A percentile compares a stretch with the other conserved stretches of the same genome.
Evolutionary conservation across 1,140 invertebrate genomes (phyloP).

Genomic region (Samia ricini): DNA sequence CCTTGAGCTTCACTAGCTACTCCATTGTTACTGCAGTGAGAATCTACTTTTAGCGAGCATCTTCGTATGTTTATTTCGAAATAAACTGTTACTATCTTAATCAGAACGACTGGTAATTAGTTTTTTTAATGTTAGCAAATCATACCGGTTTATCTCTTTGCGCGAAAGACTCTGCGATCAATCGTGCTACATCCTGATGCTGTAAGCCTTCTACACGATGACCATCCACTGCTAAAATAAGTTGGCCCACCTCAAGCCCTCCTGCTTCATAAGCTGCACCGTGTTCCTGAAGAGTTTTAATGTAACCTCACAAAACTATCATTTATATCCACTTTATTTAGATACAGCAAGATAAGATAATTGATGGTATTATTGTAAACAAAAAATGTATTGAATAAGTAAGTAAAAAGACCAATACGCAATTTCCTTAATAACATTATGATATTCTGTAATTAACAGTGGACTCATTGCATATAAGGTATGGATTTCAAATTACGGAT

Average conservation of each 20-base stretch:
- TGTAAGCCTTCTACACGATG: slow-evolving; percentile 90
- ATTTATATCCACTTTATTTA: too few species aligned
- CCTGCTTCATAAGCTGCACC: slow-evolving; percentile 95
- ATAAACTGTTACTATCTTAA: neutral
- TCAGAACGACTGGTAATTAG: neutral
- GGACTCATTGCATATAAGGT: neutral
- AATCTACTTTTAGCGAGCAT: neutral
- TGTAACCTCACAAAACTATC: too few species aligned
- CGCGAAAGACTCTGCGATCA: slow-evolving; percentile 94
- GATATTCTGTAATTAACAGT: too few species aligned
- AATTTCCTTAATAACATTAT: too few species aligned
- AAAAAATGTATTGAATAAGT: too few species aligned
- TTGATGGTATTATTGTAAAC: too few species aligned
- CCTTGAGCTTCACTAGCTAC: neutral
- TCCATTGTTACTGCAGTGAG: neutral
- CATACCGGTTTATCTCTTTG: slow-evolving; percentile 84
- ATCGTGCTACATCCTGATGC: slow-evolving; percentile 89
- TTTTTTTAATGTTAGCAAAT: neutral
- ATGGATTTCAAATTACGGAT: neutral
- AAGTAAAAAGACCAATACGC: neutral
- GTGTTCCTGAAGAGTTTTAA: slow-evolving; percentile 83
- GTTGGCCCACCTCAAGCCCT: slow-evolving; percentile 94
- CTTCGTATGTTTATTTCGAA: neutral
- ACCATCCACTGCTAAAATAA: slow-evolving; percentile 95
- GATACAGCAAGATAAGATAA: too few species aligned